Base-by-base conservation (phyloP, 2,113 vertebrate species). In the Pampusana beccarii region DNA sequence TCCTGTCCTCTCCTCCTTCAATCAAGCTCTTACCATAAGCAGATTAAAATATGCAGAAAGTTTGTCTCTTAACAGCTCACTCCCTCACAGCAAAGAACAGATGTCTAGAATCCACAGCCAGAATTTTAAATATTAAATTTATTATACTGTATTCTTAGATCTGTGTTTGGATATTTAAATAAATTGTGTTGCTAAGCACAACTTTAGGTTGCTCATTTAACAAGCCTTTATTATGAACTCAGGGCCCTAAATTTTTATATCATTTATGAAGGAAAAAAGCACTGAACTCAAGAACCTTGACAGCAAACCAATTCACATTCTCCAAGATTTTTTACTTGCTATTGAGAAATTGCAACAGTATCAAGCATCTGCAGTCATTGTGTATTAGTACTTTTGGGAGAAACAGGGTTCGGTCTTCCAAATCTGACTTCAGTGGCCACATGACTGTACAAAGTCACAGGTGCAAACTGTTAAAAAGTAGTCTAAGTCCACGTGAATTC, bases 201-300 rank as follows among this genome's bases (percentile, higher is more conserved):
- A 87, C 54, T 95, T 89, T 31, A 89, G 6, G 42, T 86, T 93
- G 86, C 75, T 96, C 70, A 80, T 81, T 96, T 96, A 83, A 88
- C 71, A 73, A 57, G 72, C 40, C 5, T 86, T 65, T 81, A 8
- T 64, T 7, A 67, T 56, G 75, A 88, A 84, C 72, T n/a, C 2
- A 0, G 4, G 10, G 18, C 31, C 28, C 38, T 67, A 56, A 12
- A 24, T 62, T 74, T 86, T 78, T 7, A 9, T 24, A 42, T 4
- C 6, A 29, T 74, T 86, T 21, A 20, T 46, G 9, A 78, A 91
- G 86, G 28, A 53, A 33, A 51, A 69, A 77, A 95, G 26, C 44
- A 85, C 21, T 25, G 62, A 86, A 86, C 13, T 56, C 15, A 72
- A 69, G 54, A 86, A 77, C 13, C 25, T 46, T n/a, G 88, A 65